These are phyloP conservation scores for Cyprinodon variegatus DNA, from an alignment of 2,113 vertebrate genomes.

Conservation along the genomic window DNA sequence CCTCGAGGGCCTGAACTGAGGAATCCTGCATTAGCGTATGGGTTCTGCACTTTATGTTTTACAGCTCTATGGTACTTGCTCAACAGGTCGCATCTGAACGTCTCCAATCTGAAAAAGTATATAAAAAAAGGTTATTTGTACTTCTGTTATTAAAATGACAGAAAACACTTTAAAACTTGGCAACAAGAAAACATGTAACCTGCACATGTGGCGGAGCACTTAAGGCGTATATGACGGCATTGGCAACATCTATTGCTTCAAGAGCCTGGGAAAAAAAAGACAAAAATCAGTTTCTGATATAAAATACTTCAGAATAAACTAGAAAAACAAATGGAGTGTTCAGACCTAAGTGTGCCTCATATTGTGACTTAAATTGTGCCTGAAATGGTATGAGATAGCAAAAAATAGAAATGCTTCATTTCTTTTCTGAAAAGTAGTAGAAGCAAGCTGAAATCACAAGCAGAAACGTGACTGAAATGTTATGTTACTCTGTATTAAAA, in stretches of 20 bases:
- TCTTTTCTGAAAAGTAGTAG: too few species aligned
- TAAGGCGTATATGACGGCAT: conserved; percentile 36
- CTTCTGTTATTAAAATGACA: not conserved
- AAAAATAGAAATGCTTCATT: too few species aligned
- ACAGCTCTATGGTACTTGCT: conserved; percentile 67
- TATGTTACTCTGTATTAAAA: too few species aligned
- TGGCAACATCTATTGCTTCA: conserved; percentile 46
- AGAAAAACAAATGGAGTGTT: too few species aligned
- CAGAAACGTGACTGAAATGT: too few species aligned
- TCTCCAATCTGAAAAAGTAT: conserved; percentile 83
- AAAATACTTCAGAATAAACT: not conserved
- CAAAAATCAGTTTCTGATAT: too few species aligned
- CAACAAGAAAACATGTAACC: conserved; percentile 17
- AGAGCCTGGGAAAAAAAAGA: conserved; percentile 22
- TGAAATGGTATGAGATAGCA: too few species aligned
- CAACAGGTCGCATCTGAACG: conserved; percentile 85
- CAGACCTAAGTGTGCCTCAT: too few species aligned
- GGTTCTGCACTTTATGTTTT: not conserved
- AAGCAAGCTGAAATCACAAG: too few species aligned
- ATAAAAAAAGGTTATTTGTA: not conserved
- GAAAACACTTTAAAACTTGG: not conserved
- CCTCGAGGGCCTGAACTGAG: too few species aligned
- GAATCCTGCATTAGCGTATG: not conserved
- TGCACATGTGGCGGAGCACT: conserved; percentile 57
- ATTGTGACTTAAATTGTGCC: too few species aligned